Percentiles rank a stretch among this genome's conserved stretches.
Evolutionary conservation across 2,113 vertebrate species (phyloP).

Genomic region (Setophaga petechia): DNA sequence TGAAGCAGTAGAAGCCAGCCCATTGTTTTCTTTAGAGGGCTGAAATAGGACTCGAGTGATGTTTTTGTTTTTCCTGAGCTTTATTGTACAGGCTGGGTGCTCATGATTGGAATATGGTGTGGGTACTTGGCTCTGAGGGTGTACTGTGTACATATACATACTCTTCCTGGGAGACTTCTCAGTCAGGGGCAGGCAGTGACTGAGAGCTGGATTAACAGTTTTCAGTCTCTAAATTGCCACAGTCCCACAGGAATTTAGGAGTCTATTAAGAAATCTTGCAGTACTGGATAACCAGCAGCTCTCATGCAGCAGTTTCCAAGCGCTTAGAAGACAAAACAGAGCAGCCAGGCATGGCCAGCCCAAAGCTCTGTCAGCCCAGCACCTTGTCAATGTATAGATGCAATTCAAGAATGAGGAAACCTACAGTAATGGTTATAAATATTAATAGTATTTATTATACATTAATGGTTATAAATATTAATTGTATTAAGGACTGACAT

Average conservation of each 20-base stretch:
- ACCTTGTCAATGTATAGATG: background rate
- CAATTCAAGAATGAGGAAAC: background rate
- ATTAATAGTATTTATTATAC: background rate
- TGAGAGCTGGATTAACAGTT: background rate
- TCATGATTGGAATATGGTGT: background rate
- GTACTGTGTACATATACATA: too few species aligned
- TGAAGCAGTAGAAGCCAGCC: background rate
- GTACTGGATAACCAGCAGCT: background rate
- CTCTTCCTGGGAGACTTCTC: background rate
- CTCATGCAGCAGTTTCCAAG: background rate
- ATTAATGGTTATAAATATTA: background rate
- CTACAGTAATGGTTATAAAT: background rate
- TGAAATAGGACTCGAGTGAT: background rate
- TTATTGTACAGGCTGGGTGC: background rate
- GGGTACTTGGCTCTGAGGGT: background rate
- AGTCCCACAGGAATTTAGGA: background rate
- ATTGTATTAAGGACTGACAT: background rate
- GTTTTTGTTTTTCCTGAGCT: background rate
- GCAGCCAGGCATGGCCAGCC: background rate
- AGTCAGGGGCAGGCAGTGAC: background rate
- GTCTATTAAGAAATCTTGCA: background rate
- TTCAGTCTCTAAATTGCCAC: background rate
- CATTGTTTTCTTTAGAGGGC: background rate
- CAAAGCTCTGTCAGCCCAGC: background rate
- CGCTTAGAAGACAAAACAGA: background rate